Evolutionary conservation across 2,797 vertebrate species (phyloP).

Genomic region (Enoplosus armatus): DNA sequence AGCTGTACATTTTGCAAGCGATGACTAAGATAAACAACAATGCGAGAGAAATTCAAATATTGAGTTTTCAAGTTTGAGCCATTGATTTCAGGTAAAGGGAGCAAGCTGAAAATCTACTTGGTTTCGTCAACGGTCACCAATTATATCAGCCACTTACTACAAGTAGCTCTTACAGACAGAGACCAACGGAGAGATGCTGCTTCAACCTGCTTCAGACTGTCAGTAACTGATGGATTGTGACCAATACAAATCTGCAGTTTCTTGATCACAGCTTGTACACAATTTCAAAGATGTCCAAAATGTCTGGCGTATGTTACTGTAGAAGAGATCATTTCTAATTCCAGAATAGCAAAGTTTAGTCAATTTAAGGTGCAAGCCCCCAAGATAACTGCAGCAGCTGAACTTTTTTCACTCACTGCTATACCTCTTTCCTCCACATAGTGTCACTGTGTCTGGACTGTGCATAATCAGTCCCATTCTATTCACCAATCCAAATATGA

Average conservation of each 20-base stretch:
- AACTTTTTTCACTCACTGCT: conserved; percentile 30
- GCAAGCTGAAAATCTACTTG: background rate
- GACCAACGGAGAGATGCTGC: background rate
- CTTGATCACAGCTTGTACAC: background rate
- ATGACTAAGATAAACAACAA: background rate
- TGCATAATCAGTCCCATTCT: background rate
- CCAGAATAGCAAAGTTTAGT: background rate
- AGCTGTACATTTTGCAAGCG: background rate
- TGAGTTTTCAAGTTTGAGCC: background rate
- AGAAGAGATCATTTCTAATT: background rate
- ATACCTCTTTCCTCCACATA: conserved; percentile 63
- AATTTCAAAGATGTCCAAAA: background rate
- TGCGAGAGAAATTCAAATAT: background rate
- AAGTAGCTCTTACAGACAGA: background rate
- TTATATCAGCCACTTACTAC: background rate
- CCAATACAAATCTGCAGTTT: background rate
- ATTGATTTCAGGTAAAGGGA: background rate
- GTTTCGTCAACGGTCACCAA: background rate
- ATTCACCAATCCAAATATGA: background rate
- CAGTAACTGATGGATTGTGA: background rate
- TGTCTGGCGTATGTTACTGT: background rate
- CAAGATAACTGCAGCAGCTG: background rate
- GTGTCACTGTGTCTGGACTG: conserved; percentile 64
- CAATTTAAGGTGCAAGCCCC: background rate
- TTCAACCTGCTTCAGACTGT: background rate